Percentiles rank a stretch among this genome's conserved stretches.
phyloP scores from a whole-genome alignment of 92 coral and sea anemone genomes.

The Epizoanthus scotinus region DNA sequence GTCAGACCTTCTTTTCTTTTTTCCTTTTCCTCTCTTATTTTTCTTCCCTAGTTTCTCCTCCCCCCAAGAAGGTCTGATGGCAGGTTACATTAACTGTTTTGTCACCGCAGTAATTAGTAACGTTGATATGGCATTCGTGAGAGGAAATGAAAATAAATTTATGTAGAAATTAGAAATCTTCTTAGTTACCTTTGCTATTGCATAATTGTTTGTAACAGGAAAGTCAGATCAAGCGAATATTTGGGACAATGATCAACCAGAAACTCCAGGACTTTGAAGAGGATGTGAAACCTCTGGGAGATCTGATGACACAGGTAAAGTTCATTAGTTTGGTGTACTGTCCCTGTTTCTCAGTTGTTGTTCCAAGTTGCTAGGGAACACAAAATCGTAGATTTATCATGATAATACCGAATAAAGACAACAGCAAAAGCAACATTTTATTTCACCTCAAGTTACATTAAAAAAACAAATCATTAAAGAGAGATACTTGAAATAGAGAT shows the following conservation, averaged over 20 bases:
- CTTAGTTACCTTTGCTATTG: neutral
- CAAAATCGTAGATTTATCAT: too few species aligned
- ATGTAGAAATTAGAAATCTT: neutral
- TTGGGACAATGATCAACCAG: constrained; percentile 99
- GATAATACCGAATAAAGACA: too few species aligned
- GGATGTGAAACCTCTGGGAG: constrained; percentile 97
- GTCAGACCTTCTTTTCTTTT: too few species aligned
- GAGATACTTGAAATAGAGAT: too few species aligned
- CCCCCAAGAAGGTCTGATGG: too few species aligned
- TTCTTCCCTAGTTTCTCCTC: too few species aligned
- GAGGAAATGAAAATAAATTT: neutral
- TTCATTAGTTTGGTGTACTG: neutral
- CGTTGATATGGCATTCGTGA: neutral
- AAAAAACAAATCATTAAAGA: too few species aligned
- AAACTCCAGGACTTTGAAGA: constrained; percentile 98
- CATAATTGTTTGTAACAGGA: constrained; percentile 52
- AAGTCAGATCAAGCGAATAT: constrained; percentile 98
- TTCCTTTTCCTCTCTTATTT: too few species aligned
- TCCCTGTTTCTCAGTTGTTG: neutral
- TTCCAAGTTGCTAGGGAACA: too few species aligned
- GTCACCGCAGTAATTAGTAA: neutral
- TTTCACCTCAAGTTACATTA: too few species aligned
- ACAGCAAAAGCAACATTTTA: too few species aligned
- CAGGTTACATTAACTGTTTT: too few species aligned
- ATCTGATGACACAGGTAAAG: constrained; percentile 95